Base-by-base conservation (phyloP, 1,140 invertebrate genomes). In the Yoshiicerus persimilis region DNA sequence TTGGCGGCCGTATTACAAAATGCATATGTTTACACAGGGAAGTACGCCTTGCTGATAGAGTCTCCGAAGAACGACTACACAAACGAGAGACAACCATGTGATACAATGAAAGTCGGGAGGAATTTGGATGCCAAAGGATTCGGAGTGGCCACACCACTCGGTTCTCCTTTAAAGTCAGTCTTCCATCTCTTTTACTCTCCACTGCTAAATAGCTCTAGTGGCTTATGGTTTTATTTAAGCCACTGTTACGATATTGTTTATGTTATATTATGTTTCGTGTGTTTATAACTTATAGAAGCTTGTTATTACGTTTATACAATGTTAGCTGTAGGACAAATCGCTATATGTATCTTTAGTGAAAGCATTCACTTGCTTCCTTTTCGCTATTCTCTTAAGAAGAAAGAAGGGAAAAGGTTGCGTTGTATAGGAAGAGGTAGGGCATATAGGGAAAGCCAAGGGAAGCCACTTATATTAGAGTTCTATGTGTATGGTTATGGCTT, bases 41-140 rank as follows among this genome's bases (percentile, higher is more conserved):
- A 98, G 93, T 99, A 98, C 92, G 98, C 98, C n/a, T 95, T 98
- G 90, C 93, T 99, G 4, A 95, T 99, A 84, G 98, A 99, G 93
- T 98, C 97, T 8, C 97, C 97, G 0, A 97, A 96, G 91, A 98
- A 98, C 92, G 98, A 99, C 92, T 99, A 98, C 92, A 96, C 96
- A 70, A 99, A 99, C 93, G 97, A 97, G 91, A 93, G 96, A 87
- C 95, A 97, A 91, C 98, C 97, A 0, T 99, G 98, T 93, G 97
- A 99, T 92, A 98, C 98, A 2, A 98, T 99, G 96, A 98, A 97
- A 93, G 96, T 99, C 77, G 97, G 97, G 2, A 94, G 96, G 90
- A 96, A 98, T 93, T 94, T 99, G 86, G 97, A 99, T 92, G 95
- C 96, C 13, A 98, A 98, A 92, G 97, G 98, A 88, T 99, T 98